phyloP scores from a whole-genome alignment of 2,113 vertebrate species.

The Microcebus ravelobensis region DNA sequence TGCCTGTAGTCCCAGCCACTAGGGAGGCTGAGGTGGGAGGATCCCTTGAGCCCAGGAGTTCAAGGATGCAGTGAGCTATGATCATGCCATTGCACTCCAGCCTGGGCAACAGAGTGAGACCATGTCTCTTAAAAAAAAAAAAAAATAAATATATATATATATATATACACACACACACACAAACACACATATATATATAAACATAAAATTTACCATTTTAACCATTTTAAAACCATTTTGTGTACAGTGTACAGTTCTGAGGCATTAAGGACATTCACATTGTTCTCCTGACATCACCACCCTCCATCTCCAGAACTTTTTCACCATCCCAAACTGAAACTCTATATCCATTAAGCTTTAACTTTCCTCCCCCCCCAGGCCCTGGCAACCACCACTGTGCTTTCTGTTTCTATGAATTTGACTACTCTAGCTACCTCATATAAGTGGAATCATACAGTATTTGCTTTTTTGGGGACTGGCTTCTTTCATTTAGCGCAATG shows the following conservation, averaged over 20 bases:
- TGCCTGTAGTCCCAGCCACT: background rate
- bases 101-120: background rate
- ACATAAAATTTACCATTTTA: background rate
- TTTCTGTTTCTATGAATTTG: background rate
- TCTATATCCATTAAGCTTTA: too few species aligned
- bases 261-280: accelerated
- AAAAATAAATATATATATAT: too few species aligned
- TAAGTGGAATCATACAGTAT: background rate
- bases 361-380: too few species aligned
- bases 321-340: background rate
- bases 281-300: accelerated
- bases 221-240: background rate
- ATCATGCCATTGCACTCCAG: background rate
- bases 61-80: background rate
- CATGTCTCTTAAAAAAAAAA: background rate
- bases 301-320: background rate
- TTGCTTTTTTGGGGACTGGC: background rate
- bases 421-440: background rate
- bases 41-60: background rate
- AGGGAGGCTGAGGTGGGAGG: background rate
- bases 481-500: background rate
- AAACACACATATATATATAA: background rate
- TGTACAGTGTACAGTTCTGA: background rate
- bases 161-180: too few species aligned
- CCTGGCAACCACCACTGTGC: background rate